Percentiles rank a stretch among this genome's conserved stretches.
These are phyloP conservation scores for Lasioglossum malachurum DNA, from an alignment of 2,888 invertebrate genomes.

Conservation along the genomic window DNA sequence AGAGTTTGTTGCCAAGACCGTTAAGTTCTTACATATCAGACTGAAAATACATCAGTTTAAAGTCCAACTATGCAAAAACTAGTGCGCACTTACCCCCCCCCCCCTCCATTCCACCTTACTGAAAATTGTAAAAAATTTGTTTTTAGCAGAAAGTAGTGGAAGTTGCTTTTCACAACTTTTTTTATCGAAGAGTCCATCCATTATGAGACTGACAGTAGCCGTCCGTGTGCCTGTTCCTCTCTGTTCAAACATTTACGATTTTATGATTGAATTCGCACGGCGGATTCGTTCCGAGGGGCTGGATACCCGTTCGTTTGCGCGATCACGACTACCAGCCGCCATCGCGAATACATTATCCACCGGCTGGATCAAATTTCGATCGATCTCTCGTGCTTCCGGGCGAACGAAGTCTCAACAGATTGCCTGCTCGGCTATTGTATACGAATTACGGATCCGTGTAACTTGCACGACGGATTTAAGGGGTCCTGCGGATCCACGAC, in stretches of 20 bases:
- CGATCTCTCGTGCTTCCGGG: background rate
- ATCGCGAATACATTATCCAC: constrained; percentile 36
- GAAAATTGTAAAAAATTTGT: background rate
- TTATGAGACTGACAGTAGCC: background rate
- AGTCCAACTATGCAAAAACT: too few species aligned
- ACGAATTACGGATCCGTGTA: constrained; percentile 2
- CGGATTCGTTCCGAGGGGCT: background rate
- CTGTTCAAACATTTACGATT: constrained; percentile 67
- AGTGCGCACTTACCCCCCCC: too few species aligned
- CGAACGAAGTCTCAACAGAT: background rate
- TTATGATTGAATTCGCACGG: constrained; percentile 62
- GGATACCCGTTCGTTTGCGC: constrained; percentile 36
- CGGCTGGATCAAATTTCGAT: constrained; percentile 15
- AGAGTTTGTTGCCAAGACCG: too few species aligned
- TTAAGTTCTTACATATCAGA: too few species aligned
- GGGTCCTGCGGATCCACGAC: background rate
- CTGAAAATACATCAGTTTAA: too few species aligned
- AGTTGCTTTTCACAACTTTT: background rate
- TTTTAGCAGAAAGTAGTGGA: too few species aligned
- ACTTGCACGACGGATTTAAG: background rate
- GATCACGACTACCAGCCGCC: constrained; percentile 39
- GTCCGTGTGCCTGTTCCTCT: background rate
- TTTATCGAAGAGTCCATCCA: background rate
- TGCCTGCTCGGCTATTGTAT: background rate
- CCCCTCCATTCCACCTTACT: too few species aligned